Evolutionary conservation across 2,113 vertebrate genomes (phyloP), one percentile per base, ranked within the genome.

Genomic region (Callithrix jacchus): DNA sequence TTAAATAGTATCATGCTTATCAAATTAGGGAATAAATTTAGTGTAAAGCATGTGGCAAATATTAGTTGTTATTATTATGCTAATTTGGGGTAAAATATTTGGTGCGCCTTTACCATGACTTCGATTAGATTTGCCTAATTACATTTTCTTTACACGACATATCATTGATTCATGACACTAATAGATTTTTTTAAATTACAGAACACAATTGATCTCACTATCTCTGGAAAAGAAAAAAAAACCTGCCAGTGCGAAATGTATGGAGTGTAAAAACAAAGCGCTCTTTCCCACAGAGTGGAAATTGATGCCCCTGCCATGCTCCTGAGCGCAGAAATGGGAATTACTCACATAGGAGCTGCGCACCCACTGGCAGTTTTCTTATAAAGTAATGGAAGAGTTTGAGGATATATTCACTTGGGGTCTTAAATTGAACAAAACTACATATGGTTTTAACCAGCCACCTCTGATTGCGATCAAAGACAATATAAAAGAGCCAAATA

Each of bases 161-260:
- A 56, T 40, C 35, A 73, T 27, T 6, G 3, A 54, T 66, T 6
- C 0, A 0, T 45, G 68, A 54, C 54, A 81, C 20, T 74, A 71
- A 58, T 30, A 85, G 58, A 32, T 18, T 81, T 89, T 89, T 91
- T 81, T 6, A 89, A 30, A 64, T 40, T 73, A 54, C 25, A 89
- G 93, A 92, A 64, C 37, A 49, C 25, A 87, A 89, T 40, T 89
- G 42, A 77, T 82, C 9, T 61, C 66, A 32, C 17, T 68, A 21
- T 77, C 42, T 68, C 76, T 66, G 30, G 30, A 1, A 21, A 42
- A 61, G 25, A 6, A 64, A 61, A 47, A 87, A 64, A 61, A 47
- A 87, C n/a, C 4, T 42, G 45, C 88, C 30, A 37, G 25, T 40
- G 47, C 2, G 68, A 83, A 91, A 49, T 9, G 6, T 23, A 49